Conservation (phyloP, 2,888 invertebrate species). For the Nymphalis c-album region DNA sequence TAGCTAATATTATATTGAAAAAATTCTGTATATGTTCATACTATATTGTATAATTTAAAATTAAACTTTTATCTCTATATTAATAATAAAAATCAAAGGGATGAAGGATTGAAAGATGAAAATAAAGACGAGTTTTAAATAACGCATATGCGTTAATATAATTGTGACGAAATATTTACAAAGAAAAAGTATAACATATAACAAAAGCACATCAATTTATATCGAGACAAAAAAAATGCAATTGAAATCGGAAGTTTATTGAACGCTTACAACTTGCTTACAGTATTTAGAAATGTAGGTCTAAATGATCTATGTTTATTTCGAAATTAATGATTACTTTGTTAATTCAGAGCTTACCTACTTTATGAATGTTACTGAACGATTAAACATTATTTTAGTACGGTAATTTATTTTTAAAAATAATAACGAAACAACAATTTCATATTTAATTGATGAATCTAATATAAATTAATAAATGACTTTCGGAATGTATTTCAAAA, state of each 20-base stretch:
- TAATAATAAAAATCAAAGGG: too few species aligned
- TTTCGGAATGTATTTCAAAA: slow-evolving; percentile 32
- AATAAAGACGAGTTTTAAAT: slow-evolving; percentile 47
- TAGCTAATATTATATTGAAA: too few species aligned
- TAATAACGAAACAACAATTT: slow-evolving; percentile 5
- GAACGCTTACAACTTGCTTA: slow-evolving; percentile 35
- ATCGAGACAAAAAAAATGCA: slow-evolving; percentile 69
- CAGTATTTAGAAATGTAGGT: slow-evolving; percentile 36
- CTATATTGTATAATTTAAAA: too few species aligned
- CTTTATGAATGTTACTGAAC: slow-evolving; percentile 24
- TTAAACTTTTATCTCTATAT: too few species aligned
- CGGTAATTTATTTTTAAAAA: background rate
- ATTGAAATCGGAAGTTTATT: slow-evolving; percentile 46
- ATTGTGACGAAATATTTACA: slow-evolving; percentile 76
- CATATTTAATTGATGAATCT: background rate
- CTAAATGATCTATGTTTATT: slow-evolving; percentile 34
- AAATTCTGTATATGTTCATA: too few species aligned
- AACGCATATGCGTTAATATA: slow-evolving; percentile 69
- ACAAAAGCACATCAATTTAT: slow-evolving; percentile 74
- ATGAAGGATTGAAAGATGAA: too few species aligned
- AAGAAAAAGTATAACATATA: slow-evolving; percentile 72
- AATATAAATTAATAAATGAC: slow-evolving; percentile 17
- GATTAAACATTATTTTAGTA: background rate
- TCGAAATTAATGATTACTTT: slow-evolving; percentile 29
- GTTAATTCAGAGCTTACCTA: slow-evolving; percentile 41